Evolutionary conservation across 2,797 vertebrate genomes (phyloP), one percentile per base, ranked within the genome.

Genomic region (Emydoidea blandingii): DNA sequence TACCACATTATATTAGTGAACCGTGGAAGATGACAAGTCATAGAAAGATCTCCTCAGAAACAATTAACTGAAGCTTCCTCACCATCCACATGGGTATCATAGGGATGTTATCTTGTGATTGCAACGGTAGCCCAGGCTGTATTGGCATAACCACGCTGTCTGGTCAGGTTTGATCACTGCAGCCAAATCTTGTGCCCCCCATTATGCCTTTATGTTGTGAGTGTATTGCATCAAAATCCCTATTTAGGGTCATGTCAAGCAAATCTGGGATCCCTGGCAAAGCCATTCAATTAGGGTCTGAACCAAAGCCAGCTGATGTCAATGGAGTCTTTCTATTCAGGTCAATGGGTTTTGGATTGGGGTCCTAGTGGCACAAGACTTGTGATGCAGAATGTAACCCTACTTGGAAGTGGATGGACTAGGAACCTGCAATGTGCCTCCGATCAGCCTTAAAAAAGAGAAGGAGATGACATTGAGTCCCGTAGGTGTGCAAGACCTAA

Each of bases 351-450:
- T 2, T 31, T 8, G 5, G 21, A 29, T n/a, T 19, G 14, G 27
- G 56, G 18, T 10, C 3, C 1, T 9, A 11, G 76, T 34, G 14
- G 52, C 79, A 34, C 15, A 18, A 12, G 81, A 5, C 1, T 14
- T 4, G 1, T 0, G 15, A 44, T 1, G 1, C 44, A 5, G 74
- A 3, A 7, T 6, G 8, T 6, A 16, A 88, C 68, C 52, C 29
- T 21, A 34, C 29, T 49, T 34, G 12, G 44, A 34, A 34, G 49
- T 34, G 1, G 34, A 8, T 2, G 7, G 19, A 57, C 0, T 0
- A 34, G 50, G 25, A 10, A 57, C 1, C 57, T 10, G 62, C 1
- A 0, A n/a, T 0, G 2, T 25, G 4, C 12, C 80, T 23, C 4
- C 23, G 21, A 29, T 80, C 57, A 21, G 23, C 1, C 37, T 29